Percentiles rank a stretch among this genome's conserved stretches.
Conservation (phyloP, 1,140 invertebrate species). For the Brachionus sp. region DNA sequence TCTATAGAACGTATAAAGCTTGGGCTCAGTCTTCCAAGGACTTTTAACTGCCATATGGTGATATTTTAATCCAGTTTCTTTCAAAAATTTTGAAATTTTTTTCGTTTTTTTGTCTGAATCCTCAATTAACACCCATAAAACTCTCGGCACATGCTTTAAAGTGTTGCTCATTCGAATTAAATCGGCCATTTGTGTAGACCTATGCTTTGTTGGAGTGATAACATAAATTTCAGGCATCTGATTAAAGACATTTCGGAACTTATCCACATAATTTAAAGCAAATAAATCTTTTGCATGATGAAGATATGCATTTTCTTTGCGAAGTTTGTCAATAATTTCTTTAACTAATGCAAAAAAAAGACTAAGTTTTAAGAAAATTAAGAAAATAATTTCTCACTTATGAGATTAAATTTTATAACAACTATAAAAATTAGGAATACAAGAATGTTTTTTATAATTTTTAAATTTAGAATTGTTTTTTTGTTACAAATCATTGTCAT, state of each 20-base stretch:
- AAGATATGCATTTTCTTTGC: not conserved
- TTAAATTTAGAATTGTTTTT: not conserved
- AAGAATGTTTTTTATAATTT: not conserved
- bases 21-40: conserved; percentile 66
- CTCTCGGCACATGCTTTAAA: conserved; percentile 74
- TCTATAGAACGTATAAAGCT: conserved; percentile 78
- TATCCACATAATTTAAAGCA: not conserved
- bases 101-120: conserved; percentile 71
- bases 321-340: not conserved
- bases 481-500: not conserved
- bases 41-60: conserved; percentile 75
- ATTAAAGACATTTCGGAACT: not conserved
- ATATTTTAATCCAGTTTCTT: conserved; percentile 67
- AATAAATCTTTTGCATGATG: not conserved
- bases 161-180: conserved; percentile 81
- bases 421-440: not conserved
- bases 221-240: conserved; percentile 59
- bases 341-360: not conserved
- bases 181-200: conserved; percentile 84
- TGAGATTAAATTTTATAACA: not conserved
- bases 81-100: conserved; percentile 74
- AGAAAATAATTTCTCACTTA: not conserved
- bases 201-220: conserved; percentile 81
- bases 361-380: not conserved
- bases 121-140: conserved; percentile 90